Evolutionary conservation across 1,140 invertebrate genomes (phyloP).

Genomic region (Mactra quadrangularis): DNA sequence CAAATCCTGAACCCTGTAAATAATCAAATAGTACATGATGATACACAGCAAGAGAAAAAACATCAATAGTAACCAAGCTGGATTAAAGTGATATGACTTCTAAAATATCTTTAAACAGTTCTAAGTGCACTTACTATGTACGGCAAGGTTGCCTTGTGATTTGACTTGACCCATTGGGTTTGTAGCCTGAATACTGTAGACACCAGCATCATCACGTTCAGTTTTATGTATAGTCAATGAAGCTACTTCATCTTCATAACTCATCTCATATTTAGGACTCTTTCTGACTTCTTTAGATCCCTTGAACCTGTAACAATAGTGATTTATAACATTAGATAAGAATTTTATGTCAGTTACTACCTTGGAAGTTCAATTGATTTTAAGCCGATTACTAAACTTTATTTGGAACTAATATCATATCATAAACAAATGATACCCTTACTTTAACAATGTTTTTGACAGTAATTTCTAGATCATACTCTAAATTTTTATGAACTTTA

Average conservation of each 20-base stretch:
- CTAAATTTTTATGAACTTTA: too few relatives aligned
- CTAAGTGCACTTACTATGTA: slow-evolving; percentile 79
- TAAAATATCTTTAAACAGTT: too few relatives aligned
- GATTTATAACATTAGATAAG: too few relatives aligned
- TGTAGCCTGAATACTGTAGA: slow-evolving; percentile 78
- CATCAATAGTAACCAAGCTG: background rate
- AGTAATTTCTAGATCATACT: too few relatives aligned
- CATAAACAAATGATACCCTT: too few relatives aligned
- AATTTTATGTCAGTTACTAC: too few relatives aligned
- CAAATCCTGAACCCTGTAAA: too few relatives aligned
- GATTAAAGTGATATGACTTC: background rate
- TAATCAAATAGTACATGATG: too few relatives aligned
- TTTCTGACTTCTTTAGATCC: slow-evolving; percentile 80
- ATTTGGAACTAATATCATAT: too few relatives aligned
- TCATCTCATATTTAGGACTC: slow-evolving; percentile 82
- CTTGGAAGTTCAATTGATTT: too few relatives aligned
- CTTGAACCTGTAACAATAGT: slow-evolving; percentile 76
- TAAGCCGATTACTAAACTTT: too few relatives aligned
- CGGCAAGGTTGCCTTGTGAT: slow-evolving; percentile 79
- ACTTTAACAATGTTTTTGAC: too few relatives aligned
- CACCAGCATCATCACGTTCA: slow-evolving; percentile 79
- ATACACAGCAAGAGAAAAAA: background rate
- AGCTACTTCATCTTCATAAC: slow-evolving; percentile 79
- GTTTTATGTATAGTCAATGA: slow-evolving; percentile 81
- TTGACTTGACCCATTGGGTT: slow-evolving; percentile 81